A percentile compares a stretch with the other conserved stretches of the same genome.
These are phyloP conservation scores for Temnothorax ravouxi DNA, from an alignment of 2,888 invertebrate genomes.

Conservation along the genomic window DNA sequence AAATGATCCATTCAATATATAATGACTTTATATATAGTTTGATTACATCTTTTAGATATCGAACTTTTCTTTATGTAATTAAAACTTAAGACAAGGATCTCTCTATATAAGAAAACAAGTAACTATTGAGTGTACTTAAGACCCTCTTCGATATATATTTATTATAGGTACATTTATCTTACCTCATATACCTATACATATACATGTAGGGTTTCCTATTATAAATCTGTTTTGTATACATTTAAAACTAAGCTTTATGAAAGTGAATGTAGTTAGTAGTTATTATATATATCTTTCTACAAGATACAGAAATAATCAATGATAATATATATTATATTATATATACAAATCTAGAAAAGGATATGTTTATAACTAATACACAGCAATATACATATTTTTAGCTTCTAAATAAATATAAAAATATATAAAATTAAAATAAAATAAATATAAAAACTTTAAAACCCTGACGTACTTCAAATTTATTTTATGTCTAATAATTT, in stretches of 20 bases:
- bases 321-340: neutral
- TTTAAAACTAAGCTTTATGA: neutral
- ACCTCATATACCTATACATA: neutral
- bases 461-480: too few relatives aligned
- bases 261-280: neutral
- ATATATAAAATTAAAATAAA: too few relatives aligned
- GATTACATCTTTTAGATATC: too few relatives aligned
- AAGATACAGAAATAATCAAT: too few relatives aligned
- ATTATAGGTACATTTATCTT: slow-evolving; percentile 1
- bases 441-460: too few relatives aligned
- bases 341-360: neutral
- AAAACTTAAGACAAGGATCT: neutral
- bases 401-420: too few relatives aligned
- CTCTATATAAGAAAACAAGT: neutral
- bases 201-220: neutral
- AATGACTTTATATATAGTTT: neutral
- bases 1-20: neutral
- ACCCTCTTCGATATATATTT: too few relatives aligned
- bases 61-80: neutral
- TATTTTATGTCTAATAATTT: too few relatives aligned
- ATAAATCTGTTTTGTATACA: slow-evolving; percentile 1
- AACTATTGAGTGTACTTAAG: neutral
- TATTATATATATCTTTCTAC: neutral
- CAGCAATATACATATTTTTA: neutral
- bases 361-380: neutral